Conservation (phyloP, 2,888 invertebrate genomes). For the Slavum lentiscoides region DNA sequence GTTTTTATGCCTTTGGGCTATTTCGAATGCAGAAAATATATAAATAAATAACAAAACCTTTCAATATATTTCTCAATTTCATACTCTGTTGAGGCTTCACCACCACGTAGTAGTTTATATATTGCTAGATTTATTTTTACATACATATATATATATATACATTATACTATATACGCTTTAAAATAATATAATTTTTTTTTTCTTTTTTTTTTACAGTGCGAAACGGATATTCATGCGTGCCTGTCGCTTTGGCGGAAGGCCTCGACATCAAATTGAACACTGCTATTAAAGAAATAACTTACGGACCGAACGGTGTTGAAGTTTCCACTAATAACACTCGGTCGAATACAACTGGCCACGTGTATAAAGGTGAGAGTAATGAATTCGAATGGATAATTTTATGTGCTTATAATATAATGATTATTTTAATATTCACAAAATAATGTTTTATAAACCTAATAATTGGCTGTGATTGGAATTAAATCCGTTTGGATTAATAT, state of each 20-base stretch:
- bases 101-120: not conserved
- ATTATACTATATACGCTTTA: too few species aligned
- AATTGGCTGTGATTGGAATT: too few species aligned
- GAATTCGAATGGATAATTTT: not conserved
- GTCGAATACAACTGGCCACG: not conserved
- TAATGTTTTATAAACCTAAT: too few species aligned
- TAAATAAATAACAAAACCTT: constrained; percentile 27
- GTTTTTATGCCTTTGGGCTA: constrained; percentile 1
- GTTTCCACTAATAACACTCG: constrained; percentile 67
- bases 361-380: constrained; percentile 22
- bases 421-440: not conserved
- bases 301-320: constrained; percentile 63
- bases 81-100: not conserved
- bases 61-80: constrained; percentile 4
- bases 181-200: constrained; percentile 1
- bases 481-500: too few species aligned
- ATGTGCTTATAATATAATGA: not conserved
- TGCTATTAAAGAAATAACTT: constrained; percentile 84
- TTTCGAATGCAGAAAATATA: constrained; percentile 26
- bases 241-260: constrained; percentile 89
- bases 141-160: not conserved
- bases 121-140: not conserved
- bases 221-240: constrained; percentile 96
- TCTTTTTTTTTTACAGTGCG: constrained; percentile 71
- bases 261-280: constrained; percentile 91